These are phyloP conservation scores for Gallinago paraguaiae DNA, from an alignment of 2,113 vertebrate genomes.

Conservation along the genomic window DNA sequence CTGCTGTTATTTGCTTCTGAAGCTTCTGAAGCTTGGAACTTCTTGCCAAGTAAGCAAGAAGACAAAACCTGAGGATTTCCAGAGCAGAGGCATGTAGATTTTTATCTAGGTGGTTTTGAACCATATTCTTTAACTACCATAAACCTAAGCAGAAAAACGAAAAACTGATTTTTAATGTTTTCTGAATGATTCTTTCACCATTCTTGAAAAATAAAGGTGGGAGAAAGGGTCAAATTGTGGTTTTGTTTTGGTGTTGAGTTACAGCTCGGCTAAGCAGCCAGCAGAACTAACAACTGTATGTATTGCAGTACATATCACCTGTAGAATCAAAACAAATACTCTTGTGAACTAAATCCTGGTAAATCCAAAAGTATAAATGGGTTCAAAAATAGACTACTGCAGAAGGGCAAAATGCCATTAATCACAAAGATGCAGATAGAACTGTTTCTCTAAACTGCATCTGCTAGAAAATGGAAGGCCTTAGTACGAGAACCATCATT, in stretches of 20 bases:
- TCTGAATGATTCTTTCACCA: background rate
- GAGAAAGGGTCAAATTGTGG: background rate
- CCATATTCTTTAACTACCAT: background rate
- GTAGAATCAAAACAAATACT: background rate
- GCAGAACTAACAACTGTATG: background rate
- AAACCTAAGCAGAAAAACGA: background rate
- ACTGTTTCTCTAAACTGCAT: background rate
- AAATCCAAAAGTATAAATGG: background rate
- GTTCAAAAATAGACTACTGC: background rate
- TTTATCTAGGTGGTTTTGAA: background rate
- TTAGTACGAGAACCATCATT: background rate
- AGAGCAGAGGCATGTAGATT: background rate
- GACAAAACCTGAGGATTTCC: background rate
- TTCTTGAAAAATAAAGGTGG: background rate
- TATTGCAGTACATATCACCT: background rate
- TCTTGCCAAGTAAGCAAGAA: background rate
- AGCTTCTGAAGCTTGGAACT: too few species aligned
- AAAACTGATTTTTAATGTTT: background rate
- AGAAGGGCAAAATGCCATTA: background rate
- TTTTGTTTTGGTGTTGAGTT: background rate
- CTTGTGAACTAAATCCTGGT: background rate
- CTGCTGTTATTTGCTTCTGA: background rate
- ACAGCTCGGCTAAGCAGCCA: background rate
- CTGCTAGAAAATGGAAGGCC: background rate
- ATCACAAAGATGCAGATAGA: background rate